Evolutionary conservation across 2,113 vertebrate species (phyloP).

Genomic region (Eulacestoma nigropectus): DNA sequence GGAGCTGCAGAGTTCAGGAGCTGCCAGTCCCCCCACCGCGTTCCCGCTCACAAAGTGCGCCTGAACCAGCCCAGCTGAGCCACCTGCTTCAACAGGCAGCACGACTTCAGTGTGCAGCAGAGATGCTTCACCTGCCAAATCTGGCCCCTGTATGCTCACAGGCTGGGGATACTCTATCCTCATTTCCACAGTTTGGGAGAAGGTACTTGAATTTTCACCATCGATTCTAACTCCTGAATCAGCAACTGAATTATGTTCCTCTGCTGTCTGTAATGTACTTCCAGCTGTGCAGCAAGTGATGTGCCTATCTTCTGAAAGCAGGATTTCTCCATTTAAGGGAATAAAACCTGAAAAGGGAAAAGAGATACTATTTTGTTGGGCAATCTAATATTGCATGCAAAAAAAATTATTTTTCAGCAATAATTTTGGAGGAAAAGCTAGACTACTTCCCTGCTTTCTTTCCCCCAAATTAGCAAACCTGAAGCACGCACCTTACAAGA

Average conservation of each 20-base stretch:
- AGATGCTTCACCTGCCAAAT: neutral
- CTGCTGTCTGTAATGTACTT: neutral
- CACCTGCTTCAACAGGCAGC: neutral
- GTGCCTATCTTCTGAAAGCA: neutral
- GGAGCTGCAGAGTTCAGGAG: neutral
- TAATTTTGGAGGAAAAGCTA: neutral
- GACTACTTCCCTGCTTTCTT: neutral
- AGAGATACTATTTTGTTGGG: neutral
- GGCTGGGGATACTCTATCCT: neutral
- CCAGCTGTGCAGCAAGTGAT: neutral
- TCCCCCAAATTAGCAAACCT: neutral
- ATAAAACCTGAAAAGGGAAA: conserved; percentile 24
- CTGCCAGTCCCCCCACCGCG: neutral
- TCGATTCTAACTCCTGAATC: neutral
- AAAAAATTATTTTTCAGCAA: neutral
- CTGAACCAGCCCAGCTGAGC: neutral
- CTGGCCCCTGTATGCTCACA: neutral
- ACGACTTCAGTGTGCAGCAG: neutral
- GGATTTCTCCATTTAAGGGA: neutral
- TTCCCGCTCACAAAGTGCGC: neutral
- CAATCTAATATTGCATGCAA: neutral
- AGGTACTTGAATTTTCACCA: neutral
- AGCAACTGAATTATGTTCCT: neutral
- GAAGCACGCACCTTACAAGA: neutral
- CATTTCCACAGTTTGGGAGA: neutral